Conservation (phyloP, 2,888 invertebrate genomes). For the Aelia acuminata region DNA sequence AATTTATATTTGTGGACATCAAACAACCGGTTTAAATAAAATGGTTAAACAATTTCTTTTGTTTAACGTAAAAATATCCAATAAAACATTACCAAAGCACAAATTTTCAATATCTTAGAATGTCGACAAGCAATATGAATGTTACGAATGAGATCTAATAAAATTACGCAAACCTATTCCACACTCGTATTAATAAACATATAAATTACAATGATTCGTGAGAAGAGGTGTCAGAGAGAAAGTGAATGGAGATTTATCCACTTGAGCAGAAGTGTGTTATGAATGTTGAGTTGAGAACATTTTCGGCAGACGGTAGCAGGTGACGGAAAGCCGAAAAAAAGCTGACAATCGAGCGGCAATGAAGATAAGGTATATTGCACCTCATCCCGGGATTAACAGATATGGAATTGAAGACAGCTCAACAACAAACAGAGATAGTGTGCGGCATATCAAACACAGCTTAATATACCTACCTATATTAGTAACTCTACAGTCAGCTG, state of each 20-base stretch:
- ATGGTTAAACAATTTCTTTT: no score
- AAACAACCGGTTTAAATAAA: no score
- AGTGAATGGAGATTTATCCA: conserved; percentile 25
- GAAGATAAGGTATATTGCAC: conserved; percentile 27
- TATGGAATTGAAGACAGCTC: not conserved
- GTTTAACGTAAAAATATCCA: not conserved
- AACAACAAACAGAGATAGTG: conserved; percentile 31
- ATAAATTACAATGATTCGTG: not conserved
- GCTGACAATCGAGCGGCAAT: not conserved
- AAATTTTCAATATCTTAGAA: not conserved
- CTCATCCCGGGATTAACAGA: not conserved
- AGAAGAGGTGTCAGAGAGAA: not conserved
- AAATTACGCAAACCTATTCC: not conserved
- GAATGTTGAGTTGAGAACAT: not conserved
- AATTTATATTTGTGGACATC: no score
- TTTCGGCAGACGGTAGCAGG: not conserved
- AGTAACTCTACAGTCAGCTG: not conserved
- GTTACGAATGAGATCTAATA: not conserved
- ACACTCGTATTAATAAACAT: not conserved
- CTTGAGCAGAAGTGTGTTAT: conserved; percentile 18
- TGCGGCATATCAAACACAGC: not conserved
- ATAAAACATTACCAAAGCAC: not conserved
- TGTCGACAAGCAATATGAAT: not conserved
- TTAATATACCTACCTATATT: conserved; percentile 19
- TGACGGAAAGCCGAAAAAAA: not conserved